A percentile compares a stretch with the other conserved stretches of the same genome.
These are phyloP conservation scores for Ploceus nigricollis DNA, from an alignment of 2,113 vertebrate species.

Conservation along the genomic window DNA sequence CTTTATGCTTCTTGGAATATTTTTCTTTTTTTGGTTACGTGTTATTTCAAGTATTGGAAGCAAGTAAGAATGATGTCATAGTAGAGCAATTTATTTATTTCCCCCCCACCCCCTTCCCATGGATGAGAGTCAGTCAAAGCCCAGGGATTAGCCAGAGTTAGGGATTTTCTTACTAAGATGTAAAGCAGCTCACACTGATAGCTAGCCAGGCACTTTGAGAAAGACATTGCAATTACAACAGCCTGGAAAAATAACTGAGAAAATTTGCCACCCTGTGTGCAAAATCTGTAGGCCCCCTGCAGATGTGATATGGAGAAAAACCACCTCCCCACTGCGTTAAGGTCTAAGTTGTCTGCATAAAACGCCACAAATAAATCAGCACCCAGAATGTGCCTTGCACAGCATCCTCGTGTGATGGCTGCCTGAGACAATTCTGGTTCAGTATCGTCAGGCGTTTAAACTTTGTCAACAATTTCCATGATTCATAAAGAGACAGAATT, in stretches of 20 bases:
- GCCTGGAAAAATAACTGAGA: background rate
- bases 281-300: background rate
- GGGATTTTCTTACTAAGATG: slow-evolving; percentile 12
- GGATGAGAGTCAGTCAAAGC: background rate
- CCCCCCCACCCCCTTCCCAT: background rate
- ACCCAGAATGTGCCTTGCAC: background rate
- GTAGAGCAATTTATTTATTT: background rate
- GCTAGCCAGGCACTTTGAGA: background rate
- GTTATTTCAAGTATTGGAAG: background rate
- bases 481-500: slow-evolving; percentile 40
- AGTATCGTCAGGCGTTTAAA: background rate
- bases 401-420: background rate
- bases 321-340: background rate
- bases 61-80: background rate
- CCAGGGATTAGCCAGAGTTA: slow-evolving; percentile 26
- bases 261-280: background rate
- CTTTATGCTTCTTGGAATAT: background rate
- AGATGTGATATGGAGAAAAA: background rate
- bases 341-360: background rate
- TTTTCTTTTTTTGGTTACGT: background rate
- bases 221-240: slow-evolving; percentile 22
- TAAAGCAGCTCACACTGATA: slow-evolving; percentile 37
- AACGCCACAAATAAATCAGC: background rate
- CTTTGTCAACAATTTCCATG: slow-evolving; percentile 12
- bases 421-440: background rate